A percentile compares a stretch with the other conserved stretches of the same genome.
phyloP scores from a whole-genome alignment of 2,797 vertebrate species.

The Sebastes hubbsi region DNA sequence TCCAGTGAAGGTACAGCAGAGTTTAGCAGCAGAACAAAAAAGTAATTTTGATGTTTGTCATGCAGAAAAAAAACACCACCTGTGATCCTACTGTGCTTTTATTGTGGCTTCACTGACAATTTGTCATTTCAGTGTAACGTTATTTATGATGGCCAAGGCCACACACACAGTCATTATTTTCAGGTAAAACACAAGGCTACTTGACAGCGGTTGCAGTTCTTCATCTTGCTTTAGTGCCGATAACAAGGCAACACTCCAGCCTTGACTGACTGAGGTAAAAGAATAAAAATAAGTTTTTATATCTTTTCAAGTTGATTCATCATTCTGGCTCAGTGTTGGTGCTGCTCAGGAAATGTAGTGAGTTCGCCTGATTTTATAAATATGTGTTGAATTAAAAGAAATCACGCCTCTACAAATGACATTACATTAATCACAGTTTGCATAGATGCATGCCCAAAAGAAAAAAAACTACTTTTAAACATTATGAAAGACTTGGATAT shows the following conservation, averaged over 20 bases:
- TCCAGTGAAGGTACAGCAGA: background rate
- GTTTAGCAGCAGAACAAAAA: background rate
- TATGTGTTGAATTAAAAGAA: background rate
- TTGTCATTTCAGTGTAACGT: background rate
- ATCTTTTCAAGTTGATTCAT: background rate
- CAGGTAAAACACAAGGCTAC: background rate
- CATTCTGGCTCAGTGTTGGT: background rate
- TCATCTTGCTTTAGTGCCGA: background rate
- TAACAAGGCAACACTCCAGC: background rate
- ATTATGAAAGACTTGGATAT: background rate
- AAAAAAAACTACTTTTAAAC: background rate
- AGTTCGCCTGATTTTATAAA: background rate
- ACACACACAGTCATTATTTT: background rate
- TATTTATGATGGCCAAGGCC: background rate
- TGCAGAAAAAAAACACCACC: background rate
- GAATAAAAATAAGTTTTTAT: background rate
- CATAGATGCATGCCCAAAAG: background rate
- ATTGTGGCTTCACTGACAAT: background rate
- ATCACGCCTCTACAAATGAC: too few species aligned
- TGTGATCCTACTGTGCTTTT: background rate
- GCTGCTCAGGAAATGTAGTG: background rate
- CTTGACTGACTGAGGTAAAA: background rate
- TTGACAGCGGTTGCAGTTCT: background rate
- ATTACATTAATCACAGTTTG: too few species aligned
- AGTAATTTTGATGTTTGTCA: background rate